Evolutionary conservation across 2,797 vertebrate species (phyloP).

Genomic region (Mareca penelope): DNA sequence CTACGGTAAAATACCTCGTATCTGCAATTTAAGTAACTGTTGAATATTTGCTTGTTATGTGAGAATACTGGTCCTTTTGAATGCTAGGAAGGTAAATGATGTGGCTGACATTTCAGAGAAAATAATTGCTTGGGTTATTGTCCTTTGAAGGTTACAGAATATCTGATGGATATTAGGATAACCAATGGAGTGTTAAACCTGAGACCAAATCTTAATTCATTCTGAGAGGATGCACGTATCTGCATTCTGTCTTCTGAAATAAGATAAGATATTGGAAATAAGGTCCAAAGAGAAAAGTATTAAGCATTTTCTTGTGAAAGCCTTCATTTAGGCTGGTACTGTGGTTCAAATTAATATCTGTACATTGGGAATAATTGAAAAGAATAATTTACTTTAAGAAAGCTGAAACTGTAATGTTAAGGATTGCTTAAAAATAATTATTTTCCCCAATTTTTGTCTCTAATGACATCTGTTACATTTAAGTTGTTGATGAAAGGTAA

Average conservation of each 20-base stretch:
- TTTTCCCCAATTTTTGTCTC: not conserved
- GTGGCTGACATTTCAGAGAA: not conserved
- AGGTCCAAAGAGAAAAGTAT: not conserved
- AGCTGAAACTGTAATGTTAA: not conserved
- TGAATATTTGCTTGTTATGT: not conserved
- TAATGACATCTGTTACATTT: not conserved
- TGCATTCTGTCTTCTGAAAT: not conserved
- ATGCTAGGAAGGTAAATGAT: not conserved
- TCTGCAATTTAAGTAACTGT: not conserved
- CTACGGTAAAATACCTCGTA: not conserved
- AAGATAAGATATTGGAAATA: not conserved
- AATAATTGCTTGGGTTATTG: not conserved
- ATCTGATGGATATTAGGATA: not conserved
- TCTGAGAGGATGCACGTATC: not conserved
- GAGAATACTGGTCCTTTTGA: not conserved
- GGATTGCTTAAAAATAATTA: not conserved
- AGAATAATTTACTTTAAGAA: not conserved
- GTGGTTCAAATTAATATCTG: not conserved
- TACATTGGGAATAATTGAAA: not conserved
- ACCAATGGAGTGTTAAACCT: not conserved
- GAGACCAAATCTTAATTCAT: not conserved
- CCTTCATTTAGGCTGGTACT: not conserved
- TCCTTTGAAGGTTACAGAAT: not conserved
- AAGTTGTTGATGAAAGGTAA: not conserved
- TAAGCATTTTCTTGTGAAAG: not conserved